Evolutionary conservation across 2,888 invertebrate genomes (phyloP).

Genomic region (Villa cingulata): DNA sequence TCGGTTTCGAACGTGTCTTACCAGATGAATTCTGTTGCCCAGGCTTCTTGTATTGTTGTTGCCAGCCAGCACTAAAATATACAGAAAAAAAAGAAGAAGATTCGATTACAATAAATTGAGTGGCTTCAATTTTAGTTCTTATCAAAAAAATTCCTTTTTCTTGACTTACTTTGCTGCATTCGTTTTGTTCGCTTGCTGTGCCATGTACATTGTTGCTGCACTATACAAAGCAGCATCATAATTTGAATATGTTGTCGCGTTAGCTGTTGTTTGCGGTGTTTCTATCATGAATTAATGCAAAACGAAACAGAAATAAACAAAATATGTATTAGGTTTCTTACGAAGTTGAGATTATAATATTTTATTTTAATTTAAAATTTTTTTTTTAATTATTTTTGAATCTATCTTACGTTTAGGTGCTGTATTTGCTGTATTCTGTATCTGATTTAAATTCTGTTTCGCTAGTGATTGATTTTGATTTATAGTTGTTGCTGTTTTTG

Average conservation of each 20-base stretch:
- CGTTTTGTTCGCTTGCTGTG: conserved; percentile 49
- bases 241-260: conserved; percentile 62
- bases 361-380: too few relatives aligned
- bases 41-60: conserved; percentile 49
- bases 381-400: not conserved
- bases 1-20: conserved; percentile 39
- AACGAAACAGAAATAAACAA: conserved; percentile 1
- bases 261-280: conserved; percentile 40
- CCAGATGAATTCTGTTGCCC: conserved; percentile 29
- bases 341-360: not conserved
- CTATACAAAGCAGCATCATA: conserved; percentile 93
- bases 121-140: too few relatives aligned
- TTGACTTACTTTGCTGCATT: conserved; percentile 37
- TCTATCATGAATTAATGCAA: conserved; percentile 5
- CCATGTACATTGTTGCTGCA: conserved; percentile 89
- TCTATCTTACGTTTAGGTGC: conserved; percentile 43
- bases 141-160: not conserved
- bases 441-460: conserved; percentile 12
- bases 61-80: conserved; percentile 16
- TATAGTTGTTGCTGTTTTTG: conserved; percentile 37
- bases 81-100: too few relatives aligned
- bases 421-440: conserved; percentile 11
- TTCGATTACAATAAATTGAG: too few relatives aligned
- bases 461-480: conserved; percentile 17
- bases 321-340: conserved; percentile 3